phyloP scores from a whole-genome alignment of 2,888 invertebrate genomes.

The Stenurella melanura region DNA sequence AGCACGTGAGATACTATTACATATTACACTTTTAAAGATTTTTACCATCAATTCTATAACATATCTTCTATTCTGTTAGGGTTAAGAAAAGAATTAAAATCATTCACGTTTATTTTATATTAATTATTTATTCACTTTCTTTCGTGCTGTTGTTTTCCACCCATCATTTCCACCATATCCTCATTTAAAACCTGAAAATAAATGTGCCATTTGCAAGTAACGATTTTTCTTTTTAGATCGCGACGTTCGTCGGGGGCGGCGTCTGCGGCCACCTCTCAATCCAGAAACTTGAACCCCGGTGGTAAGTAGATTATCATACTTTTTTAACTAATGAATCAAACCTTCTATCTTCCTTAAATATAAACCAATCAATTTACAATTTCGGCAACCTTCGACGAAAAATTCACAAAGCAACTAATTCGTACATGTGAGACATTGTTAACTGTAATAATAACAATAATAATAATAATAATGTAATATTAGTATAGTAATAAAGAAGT shows the following conservation, averaged over 20 bases:
- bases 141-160: neutral
- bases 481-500: too few relatives aligned
- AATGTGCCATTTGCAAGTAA: neutral
- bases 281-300: slow-evolving; percentile 84
- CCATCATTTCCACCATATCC: neutral
- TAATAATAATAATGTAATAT: too few relatives aligned
- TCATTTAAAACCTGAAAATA: neutral
- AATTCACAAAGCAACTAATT: too few relatives aligned
- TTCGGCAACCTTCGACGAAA: neutral
- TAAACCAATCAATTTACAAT: neutral
- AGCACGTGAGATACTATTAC: too few relatives aligned
- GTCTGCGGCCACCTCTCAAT: slow-evolving; percentile 82
- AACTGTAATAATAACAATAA: too few relatives aligned
- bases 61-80: too few relatives aligned
- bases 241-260: slow-evolving; percentile 86
- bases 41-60: too few relatives aligned
- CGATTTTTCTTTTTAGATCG: slow-evolving; percentile 76
- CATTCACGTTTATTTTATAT: too few relatives aligned
- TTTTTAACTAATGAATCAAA: neutral
- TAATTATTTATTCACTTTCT: neutral
- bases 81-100: too few relatives aligned
- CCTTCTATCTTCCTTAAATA: neutral
- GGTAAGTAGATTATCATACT: slow-evolving; percentile 75
- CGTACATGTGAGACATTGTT: too few relatives aligned
- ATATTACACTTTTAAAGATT: too few relatives aligned